phyloP scores from a whole-genome alignment of 2,888 invertebrate species.

The Ametastegia equiseti region DNA sequence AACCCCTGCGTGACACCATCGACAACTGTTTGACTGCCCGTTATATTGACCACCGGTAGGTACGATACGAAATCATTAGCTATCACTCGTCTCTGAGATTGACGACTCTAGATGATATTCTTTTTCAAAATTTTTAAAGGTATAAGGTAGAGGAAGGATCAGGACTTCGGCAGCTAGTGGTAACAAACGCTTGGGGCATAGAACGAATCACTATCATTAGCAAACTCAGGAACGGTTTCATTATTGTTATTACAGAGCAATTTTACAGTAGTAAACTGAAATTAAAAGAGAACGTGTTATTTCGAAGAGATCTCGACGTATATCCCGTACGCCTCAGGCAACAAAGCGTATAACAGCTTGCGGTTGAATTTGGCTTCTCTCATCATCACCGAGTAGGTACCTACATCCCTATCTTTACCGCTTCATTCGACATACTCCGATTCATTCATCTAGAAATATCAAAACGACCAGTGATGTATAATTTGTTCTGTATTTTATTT shows the following conservation, averaged over 20 bases:
- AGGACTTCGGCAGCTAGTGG: too few relatives aligned
- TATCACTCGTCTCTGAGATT: too few relatives aligned
- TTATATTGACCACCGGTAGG: too few relatives aligned
- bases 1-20: too few relatives aligned
- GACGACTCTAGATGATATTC: too few relatives aligned
- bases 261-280: constrained; percentile 74
- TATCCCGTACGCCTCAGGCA: constrained; percentile 51
- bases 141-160: too few relatives aligned
- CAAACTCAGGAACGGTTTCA: constrained; percentile 57
- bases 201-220: constrained; percentile 67
- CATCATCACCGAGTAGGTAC: constrained; percentile 22
- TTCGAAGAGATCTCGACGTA: constrained; percentile 55
- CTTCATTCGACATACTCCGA: not conserved
- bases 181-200: constrained; percentile 34
- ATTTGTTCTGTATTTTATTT: too few relatives aligned
- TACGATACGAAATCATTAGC: too few relatives aligned
- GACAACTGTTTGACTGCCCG: too few relatives aligned
- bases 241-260: constrained; percentile 69
- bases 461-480: not conserved
- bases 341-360: constrained; percentile 52
- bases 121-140: too few relatives aligned
- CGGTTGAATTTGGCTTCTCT: constrained; percentile 19
- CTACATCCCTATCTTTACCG: not conserved
- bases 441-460: not conserved
- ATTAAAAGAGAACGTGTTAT: constrained; percentile 70